Evolutionary conservation across 2,888 invertebrate species (phyloP).

Genomic region (Calameuta filiformis): DNA sequence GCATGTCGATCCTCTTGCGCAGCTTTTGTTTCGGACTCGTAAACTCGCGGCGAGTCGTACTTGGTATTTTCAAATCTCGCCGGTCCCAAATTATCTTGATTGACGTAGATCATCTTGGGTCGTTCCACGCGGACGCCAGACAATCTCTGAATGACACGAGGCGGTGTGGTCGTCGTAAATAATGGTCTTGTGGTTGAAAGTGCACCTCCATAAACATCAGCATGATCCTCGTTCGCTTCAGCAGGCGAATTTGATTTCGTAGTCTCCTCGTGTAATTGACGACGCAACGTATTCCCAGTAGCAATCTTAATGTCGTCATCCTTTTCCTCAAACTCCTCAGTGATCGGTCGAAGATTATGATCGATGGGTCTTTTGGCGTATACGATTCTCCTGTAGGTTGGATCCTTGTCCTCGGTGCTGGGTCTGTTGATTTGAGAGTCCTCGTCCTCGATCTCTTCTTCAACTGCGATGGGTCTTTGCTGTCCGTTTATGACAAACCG

Average conservation of each 20-base stretch:
- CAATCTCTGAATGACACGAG: conserved; percentile 68
- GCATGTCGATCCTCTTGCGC: conserved; percentile 49
- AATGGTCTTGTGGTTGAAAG: conserved; percentile 75
- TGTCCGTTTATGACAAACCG: conserved; percentile 58
- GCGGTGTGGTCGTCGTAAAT: conserved; percentile 73
- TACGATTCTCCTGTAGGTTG: conserved; percentile 46
- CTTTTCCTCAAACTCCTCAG: conserved; percentile 63
- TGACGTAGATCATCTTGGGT: conserved; percentile 46
- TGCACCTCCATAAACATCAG: conserved; percentile 77
- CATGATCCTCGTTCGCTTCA: conserved; percentile 72
- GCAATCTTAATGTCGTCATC: conserved; percentile 62
- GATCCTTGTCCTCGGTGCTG: conserved; percentile 45
- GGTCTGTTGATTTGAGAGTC: conserved; percentile 60
- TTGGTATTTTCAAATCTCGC: conserved; percentile 51
- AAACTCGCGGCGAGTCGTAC: conserved; percentile 44
- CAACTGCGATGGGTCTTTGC: conserved; percentile 47
- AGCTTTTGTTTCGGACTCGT: conserved; percentile 51
- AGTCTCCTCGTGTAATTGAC: conserved; percentile 72
- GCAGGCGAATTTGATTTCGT: conserved; percentile 65
- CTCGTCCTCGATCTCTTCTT: conserved; percentile 48
- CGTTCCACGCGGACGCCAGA: conserved; percentile 44
- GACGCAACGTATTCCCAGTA: conserved; percentile 71
- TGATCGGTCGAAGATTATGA: conserved; percentile 59
- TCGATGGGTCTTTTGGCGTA: conserved; percentile 58
- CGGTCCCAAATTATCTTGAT: conserved; percentile 50